Conservation (phyloP, 2,888 invertebrate genomes). For the Helobdella robusta region DNA sequence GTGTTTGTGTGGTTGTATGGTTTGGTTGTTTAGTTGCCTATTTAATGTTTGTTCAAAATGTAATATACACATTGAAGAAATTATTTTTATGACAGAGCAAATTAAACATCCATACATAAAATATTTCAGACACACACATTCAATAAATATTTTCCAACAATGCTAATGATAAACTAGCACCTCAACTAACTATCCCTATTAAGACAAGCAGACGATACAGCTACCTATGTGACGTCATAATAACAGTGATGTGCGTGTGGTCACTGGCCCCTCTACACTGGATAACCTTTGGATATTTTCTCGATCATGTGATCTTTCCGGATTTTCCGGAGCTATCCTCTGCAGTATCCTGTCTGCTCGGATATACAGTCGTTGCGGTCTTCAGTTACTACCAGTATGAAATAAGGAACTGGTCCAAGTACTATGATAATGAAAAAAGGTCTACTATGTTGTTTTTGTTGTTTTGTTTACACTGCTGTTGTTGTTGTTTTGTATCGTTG, state of each 20-base stretch:
- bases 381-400: constrained; percentile 28
- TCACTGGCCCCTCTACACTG: constrained; percentile 31
- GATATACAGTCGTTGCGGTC: constrained; percentile 26
- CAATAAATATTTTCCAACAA: no score
- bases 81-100: no score
- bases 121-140: no score
- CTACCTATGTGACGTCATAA: constrained; percentile 25
- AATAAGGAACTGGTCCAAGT: constrained; percentile 19
- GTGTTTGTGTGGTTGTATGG: no score
- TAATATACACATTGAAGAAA: no score
- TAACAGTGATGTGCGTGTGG: constrained; percentile 27
- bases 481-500: background rate
- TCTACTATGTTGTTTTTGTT: no score
- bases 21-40: no score
- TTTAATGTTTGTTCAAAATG: no score
- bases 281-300: constrained; percentile 27
- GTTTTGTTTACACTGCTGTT: no score
- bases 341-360: constrained; percentile 25
- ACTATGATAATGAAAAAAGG: constrained; percentile 25
- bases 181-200: background rate
- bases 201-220: constrained; percentile 8
- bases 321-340: constrained; percentile 22
- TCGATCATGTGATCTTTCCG: constrained; percentile 29
- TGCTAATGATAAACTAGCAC: no score
- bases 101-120: no score